Evolutionary conservation across 2,113 vertebrate genomes (phyloP).

Genomic region (Probosciger aterrimus): DNA sequence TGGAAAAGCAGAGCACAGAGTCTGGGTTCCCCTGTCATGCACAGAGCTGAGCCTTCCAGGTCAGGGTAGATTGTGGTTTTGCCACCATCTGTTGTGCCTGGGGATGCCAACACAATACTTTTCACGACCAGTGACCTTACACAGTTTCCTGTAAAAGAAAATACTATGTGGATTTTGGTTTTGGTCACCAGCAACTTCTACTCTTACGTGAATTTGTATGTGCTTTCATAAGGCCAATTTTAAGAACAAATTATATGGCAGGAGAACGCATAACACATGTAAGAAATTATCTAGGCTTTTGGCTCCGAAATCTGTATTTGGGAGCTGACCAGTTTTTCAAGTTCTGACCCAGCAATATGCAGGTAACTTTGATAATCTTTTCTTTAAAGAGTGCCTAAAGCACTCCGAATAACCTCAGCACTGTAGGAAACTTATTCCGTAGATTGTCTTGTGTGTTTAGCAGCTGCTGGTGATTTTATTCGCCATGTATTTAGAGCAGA

Average conservation of each 20-base stretch:
- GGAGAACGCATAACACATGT: not conserved
- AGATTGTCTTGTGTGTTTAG: not conserved
- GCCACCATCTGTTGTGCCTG: constrained; percentile 27
- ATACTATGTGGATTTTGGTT: not conserved
- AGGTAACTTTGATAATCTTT: not conserved
- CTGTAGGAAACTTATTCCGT: not conserved
- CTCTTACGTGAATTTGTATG: not conserved
- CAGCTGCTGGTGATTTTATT: not conserved
- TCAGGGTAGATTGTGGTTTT: not conserved
- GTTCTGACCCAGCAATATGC: not conserved
- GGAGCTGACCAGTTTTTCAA: not conserved
- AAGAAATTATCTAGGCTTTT: not conserved
- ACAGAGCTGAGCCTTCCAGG: not conserved
- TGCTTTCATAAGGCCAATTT: not conserved
- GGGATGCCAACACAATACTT: not conserved
- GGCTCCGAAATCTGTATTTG: not conserved
- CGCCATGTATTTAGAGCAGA: not conserved
- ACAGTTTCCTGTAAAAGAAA: not conserved
- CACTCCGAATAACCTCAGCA: not conserved
- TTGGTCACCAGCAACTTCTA: not conserved
- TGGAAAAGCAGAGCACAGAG: not conserved
- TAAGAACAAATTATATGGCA: not conserved
- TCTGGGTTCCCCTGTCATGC: not conserved
- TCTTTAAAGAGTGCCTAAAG: not conserved
- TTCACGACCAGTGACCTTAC: not conserved